phyloP scores from a whole-genome alignment of 2,113 vertebrate genomes.

The Halichoerus grypus region DNA sequence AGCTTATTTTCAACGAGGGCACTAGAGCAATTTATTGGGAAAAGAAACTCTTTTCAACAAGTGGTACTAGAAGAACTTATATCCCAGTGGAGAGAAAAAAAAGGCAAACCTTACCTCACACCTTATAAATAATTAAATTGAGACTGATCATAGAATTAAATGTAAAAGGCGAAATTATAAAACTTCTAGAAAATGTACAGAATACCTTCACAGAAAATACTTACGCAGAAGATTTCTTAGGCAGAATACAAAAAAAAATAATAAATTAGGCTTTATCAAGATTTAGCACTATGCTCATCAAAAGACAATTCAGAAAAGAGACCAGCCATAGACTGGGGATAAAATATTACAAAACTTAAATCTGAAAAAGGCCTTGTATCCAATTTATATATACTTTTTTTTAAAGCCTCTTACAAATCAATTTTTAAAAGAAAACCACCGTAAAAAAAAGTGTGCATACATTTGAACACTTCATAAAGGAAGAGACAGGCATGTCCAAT shows the following conservation, averaged over 20 bases:
- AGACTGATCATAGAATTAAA: neutral
- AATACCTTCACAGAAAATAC: neutral
- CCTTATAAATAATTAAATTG: neutral
- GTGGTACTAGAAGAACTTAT: neutral
- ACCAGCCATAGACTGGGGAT: neutral
- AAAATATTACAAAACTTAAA: neutral
- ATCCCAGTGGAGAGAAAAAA: neutral
- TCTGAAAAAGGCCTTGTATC: neutral
- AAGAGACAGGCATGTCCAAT: neutral
- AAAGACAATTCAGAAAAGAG: neutral
- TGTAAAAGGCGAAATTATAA: neutral
- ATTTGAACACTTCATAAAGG: neutral
- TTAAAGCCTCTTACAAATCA: neutral
- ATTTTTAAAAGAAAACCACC: neutral
- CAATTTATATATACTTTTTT: neutral
- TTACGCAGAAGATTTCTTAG: neutral
- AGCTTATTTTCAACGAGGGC: neutral
- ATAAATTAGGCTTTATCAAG: neutral
- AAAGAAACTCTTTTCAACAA: neutral
- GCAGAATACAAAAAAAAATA: neutral
- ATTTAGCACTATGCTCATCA: neutral
- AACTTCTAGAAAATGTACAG: neutral
- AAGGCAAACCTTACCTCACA: neutral
- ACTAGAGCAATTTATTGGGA: neutral
- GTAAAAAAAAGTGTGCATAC: neutral